Conservation (phyloP, 2,113 vertebrate species). For the Piaya cayana region DNA sequence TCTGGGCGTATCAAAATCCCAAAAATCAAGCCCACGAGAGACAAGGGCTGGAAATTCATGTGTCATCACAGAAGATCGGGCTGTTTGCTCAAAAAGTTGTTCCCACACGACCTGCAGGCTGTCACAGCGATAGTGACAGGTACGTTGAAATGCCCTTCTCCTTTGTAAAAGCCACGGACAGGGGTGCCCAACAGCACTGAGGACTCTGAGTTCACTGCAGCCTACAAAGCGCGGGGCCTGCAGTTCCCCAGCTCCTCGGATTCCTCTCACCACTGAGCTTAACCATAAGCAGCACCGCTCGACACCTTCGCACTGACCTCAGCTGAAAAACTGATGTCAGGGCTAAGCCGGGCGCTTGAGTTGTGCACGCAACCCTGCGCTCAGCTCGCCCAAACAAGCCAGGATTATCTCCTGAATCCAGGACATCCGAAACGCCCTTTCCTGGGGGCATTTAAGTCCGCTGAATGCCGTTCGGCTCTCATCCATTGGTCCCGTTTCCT, state of each 20-base stretch:
- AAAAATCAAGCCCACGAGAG: background rate
- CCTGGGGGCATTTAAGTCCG: background rate
- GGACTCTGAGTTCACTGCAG: background rate
- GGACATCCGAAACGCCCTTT: background rate
- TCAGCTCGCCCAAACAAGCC: background rate
- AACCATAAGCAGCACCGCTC: background rate
- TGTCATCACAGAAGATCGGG: background rate
- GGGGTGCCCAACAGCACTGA: background rate
- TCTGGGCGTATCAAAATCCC: background rate
- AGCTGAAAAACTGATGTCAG: background rate
- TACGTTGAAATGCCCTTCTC: background rate
- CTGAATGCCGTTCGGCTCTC: background rate
- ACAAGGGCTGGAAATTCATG: background rate
- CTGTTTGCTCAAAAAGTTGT: background rate
- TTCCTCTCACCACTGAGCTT: background rate
- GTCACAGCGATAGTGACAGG: background rate
- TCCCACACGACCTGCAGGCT: background rate
- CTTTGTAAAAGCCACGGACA: background rate
- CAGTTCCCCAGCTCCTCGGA: background rate
- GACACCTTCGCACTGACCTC: background rate
- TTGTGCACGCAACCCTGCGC: background rate
- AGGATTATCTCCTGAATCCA: slow-evolving; percentile 29
- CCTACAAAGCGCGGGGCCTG: background rate
- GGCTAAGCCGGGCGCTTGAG: background rate
- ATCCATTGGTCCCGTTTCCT: slow-evolving; percentile 16